Percentiles rank a stretch among this genome's conserved stretches.
These are phyloP conservation scores for Anarsia innoxiella DNA, from an alignment of 2,888 invertebrate species.

Conservation along the genomic window DNA sequence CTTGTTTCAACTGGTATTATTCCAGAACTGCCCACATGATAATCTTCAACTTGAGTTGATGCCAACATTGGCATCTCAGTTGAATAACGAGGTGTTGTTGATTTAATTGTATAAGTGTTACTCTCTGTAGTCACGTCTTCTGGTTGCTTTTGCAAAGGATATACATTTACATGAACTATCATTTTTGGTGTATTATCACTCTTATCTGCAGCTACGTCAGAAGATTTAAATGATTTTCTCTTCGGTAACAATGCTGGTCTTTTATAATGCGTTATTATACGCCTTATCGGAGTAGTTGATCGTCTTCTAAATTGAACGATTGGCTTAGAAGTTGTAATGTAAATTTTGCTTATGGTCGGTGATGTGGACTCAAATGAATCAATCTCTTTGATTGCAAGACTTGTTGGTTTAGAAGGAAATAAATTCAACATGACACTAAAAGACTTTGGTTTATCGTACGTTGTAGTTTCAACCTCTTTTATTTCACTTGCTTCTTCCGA, in stretches of 20 bases:
- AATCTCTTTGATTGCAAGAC: no score
- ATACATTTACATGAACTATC: conserved; percentile 79
- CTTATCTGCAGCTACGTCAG: conserved; percentile 11
- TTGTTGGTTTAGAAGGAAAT: conserved; percentile 66
- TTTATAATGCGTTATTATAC: conserved; percentile 32
- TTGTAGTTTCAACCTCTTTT: conserved; percentile 22
- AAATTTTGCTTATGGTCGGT: conserved; percentile 36
- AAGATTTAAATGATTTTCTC: conserved; percentile 9
- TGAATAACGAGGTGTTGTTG: conserved; percentile 22
- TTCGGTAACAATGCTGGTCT: conserved; percentile 25
- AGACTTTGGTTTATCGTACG: conserved; percentile 55
- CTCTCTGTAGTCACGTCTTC: conserved; percentile 17
- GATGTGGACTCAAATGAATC: conserved; percentile 19
- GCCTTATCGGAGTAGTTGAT: conserved; percentile 31
- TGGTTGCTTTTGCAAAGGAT: conserved; percentile 44
- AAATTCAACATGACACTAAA: conserved; percentile 80
- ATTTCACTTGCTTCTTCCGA: conserved; percentile 22
- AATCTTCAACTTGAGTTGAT: conserved; percentile 53
- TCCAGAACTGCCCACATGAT: conserved; percentile 59
- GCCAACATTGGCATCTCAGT: conserved; percentile 36
- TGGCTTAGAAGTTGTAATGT: conserved; percentile 52
- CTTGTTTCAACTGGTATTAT: conserved; percentile 43
- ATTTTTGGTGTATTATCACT: conserved; percentile 51
- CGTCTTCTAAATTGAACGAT: conserved; percentile 53
- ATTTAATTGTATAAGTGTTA: conserved; percentile 20